Evolutionary conservation across 2,797 vertebrate genomes (phyloP), one percentile per base, ranked within the genome.

Genomic region (Poeciliopsis infans): DNA sequence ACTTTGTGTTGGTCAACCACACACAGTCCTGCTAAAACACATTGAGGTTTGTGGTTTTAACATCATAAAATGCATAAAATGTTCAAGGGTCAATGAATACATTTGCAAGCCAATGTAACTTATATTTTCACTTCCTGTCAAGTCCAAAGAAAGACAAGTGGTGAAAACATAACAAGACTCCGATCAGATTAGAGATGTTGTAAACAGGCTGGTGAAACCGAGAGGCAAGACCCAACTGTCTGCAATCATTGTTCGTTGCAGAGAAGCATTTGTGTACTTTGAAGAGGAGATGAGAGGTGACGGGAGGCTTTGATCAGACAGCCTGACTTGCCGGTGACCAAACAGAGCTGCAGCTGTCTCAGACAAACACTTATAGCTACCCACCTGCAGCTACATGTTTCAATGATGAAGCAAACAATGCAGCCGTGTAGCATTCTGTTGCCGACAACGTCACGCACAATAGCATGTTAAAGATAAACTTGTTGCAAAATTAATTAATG

Each of bases 331-430:
- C 78, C 80, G 61, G 83, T 36, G 84, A 61, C 84, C 69, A 23
- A 80, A 80, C 77, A 81, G 41, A 79, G 76, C 84, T n/a, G 82
- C 83, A 86, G 80, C 80, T 68, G 85, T 64, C 73, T 86, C 77
- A 23, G 51, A 77, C 12, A 79, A 75, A 83, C 53, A 55, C 72
- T 77, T 18, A 76, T n/a, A 59, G 16, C 25, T 33, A 31, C 69
- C 76, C 57, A 74, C 51, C 64, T 75, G 72, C 72, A 61, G 1
- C 49, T 49, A 59, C 71, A 31, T 72, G 59, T 33, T 46, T 55
- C 61, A 75, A 13, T 2, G 71, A 74, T 20, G 55, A 61, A 31
- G 74, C 64, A 74, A 74, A 74, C 49, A 28, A 61, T 13, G 2
- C 20, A 46, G n/a, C 33, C 64, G 1, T n/a, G 46, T 10, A 25